phyloP scores from a whole-genome alignment of 1,140 invertebrate genomes.

The Drosophila santomea region DNA sequence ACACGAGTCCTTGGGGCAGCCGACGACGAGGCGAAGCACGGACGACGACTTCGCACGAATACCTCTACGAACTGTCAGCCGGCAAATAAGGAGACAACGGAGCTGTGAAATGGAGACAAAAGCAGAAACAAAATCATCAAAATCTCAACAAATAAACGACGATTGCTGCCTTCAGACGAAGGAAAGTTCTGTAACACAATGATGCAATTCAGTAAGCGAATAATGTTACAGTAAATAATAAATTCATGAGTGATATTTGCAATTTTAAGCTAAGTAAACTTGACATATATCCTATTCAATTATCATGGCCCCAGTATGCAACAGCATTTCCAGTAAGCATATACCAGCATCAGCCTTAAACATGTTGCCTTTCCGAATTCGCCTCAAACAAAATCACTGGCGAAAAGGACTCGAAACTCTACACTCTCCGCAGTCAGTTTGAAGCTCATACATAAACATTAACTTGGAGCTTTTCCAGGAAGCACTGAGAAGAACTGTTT shows the following conservation, averaged over 20 bases:
- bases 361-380: conserved; percentile 71
- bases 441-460: conserved; percentile 3
- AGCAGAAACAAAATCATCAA: conserved; percentile 31
- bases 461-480: conserved; percentile 45
- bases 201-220: no score
- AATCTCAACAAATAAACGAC: conserved; percentile 52
- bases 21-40: conserved; percentile 50
- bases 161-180: conserved; percentile 31
- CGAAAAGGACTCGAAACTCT: conserved; percentile 68
- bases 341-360: conserved; percentile 35
- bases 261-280: neutral
- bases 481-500: conserved; percentile 30
- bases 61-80: conserved; percentile 31
- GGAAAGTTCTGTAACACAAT: conserved; percentile 38
- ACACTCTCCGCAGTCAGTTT: conserved; percentile 41
- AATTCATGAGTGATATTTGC: no score
- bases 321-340: conserved; percentile 1
- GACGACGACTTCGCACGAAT: conserved; percentile 50
- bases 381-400: conserved; percentile 58
- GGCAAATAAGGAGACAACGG: conserved; percentile 47
- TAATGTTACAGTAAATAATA: no score
- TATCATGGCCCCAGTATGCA: conserved; percentile 4
- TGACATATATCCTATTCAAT: neutral
- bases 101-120: conserved; percentile 18
- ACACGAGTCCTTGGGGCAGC: conserved; percentile 63